Percentiles rank a stretch among this genome's conserved stretches.
phyloP scores from a whole-genome alignment of 2,113 vertebrate species.

The Prunella himalayana region DNA sequence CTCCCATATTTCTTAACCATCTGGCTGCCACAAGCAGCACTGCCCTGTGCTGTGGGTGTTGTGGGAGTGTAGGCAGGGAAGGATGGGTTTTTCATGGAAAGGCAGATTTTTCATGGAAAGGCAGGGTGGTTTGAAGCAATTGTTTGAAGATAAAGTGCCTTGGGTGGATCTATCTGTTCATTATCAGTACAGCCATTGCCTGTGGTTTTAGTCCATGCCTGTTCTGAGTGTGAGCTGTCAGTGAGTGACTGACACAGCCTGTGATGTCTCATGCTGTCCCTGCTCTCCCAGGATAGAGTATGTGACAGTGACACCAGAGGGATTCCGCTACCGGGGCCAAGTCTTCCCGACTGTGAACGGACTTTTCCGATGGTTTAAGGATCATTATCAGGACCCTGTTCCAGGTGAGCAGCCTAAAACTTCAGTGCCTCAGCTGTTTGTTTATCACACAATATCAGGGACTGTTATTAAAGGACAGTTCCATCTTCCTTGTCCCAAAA shows the following conservation, averaged over 20 bases:
- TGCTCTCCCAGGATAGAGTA: constrained; percentile 84
- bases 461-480: background rate
- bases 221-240: background rate
- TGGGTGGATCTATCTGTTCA: background rate
- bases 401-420: constrained; percentile 76
- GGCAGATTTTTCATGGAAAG: background rate
- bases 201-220: background rate
- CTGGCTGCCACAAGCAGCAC: background rate
- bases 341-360: constrained; percentile 93
- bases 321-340: constrained; percentile 95
- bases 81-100: background rate
- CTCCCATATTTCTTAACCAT: background rate
- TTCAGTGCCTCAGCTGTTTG: background rate
- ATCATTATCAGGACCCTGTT: constrained; percentile 97
- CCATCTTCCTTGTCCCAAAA: background rate
- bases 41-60: background rate
- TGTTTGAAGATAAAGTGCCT: background rate
- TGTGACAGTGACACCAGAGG: constrained; percentile 94
- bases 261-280: background rate
- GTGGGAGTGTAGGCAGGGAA: background rate
- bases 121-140: background rate
- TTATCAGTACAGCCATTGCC: rapidly evolving
- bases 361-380: constrained; percentile 98
- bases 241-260: background rate
- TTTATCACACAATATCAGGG: background rate